A percentile compares a stretch with the other conserved stretches of the same genome.
Evolutionary conservation across 53 echinoderm and acorn worm species (phyloP).

Genomic region (Zoroaster sp.): DNA sequence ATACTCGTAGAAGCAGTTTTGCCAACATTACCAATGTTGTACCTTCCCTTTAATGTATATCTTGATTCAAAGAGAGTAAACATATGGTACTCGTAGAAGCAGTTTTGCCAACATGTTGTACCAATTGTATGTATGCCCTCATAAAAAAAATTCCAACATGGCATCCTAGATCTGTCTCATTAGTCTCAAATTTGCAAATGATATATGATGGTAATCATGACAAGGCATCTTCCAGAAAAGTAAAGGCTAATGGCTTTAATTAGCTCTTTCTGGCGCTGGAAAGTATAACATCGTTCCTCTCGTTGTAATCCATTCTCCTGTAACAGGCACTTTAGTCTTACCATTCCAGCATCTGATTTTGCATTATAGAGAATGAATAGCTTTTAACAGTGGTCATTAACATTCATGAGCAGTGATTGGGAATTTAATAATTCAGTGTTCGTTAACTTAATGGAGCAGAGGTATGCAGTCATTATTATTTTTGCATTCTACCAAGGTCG

Average conservation of each 20-base stretch:
- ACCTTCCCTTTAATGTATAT: too few species aligned
- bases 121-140: too few species aligned
- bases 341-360: not conserved
- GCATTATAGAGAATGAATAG: not conserved
- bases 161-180: too few species aligned
- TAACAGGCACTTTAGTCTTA: not conserved
- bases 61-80: too few species aligned
- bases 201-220: not conserved
- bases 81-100: too few species aligned
- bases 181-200: not conserved
- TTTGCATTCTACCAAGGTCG: not conserved
- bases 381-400: not conserved
- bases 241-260: not conserved
- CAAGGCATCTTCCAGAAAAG: not conserved
- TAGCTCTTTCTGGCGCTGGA: not conserved
- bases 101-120: too few species aligned
- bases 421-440: slow-evolving; percentile 29
- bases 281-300: not conserved
- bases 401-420: slow-evolving; percentile 20
- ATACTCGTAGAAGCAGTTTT: too few species aligned
- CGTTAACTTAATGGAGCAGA: not conserved
- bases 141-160: too few species aligned
- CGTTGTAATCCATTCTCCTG: not conserved
- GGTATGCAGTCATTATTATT: not conserved
- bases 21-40: too few species aligned